Conservation (phyloP, 2,113 vertebrate genomes). For the Pedetes capensis region DNA sequence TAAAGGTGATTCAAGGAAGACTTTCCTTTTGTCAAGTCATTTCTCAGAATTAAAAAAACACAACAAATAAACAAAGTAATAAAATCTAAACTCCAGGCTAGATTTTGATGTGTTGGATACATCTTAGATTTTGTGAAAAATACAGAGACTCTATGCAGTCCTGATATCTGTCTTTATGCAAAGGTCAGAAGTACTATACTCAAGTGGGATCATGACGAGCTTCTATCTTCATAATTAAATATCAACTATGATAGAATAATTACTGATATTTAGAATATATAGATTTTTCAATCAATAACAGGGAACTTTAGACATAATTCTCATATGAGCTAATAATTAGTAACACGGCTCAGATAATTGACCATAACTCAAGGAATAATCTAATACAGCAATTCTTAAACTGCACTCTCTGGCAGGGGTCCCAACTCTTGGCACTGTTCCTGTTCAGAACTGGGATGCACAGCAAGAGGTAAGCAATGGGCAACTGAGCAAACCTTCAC, state of each 20-base stretch:
- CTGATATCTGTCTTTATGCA: not conserved
- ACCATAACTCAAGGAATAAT: not conserved
- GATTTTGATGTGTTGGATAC: not conserved
- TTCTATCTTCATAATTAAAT: slow-evolving; percentile 60
- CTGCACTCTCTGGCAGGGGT: too few relatives aligned
- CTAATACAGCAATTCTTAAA: not conserved
- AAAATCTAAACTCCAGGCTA: not conserved
- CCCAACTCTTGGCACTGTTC: too few relatives aligned
- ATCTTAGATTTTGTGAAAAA: not conserved
- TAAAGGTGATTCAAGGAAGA: not conserved
- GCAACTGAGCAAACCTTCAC: too few relatives aligned
- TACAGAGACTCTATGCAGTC: not conserved
- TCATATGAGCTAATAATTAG: not conserved
- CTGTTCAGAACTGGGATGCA: too few relatives aligned
- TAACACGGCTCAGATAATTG: not conserved
- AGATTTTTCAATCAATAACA: slow-evolving; percentile 34
- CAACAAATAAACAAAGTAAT: not conserved
- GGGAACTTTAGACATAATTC: not conserved
- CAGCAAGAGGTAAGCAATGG: too few relatives aligned
- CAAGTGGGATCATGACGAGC: not conserved
- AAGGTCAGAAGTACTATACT: not conserved
- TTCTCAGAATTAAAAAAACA: not conserved
- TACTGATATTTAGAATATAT: slow-evolving; percentile 20
- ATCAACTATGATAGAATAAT: not conserved
- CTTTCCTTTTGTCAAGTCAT: not conserved